A percentile compares a stretch with the other conserved stretches of the same genome.
Evolutionary conservation across 2,797 vertebrate genomes (phyloP).

Genomic region (Diplodus puntazzo): DNA sequence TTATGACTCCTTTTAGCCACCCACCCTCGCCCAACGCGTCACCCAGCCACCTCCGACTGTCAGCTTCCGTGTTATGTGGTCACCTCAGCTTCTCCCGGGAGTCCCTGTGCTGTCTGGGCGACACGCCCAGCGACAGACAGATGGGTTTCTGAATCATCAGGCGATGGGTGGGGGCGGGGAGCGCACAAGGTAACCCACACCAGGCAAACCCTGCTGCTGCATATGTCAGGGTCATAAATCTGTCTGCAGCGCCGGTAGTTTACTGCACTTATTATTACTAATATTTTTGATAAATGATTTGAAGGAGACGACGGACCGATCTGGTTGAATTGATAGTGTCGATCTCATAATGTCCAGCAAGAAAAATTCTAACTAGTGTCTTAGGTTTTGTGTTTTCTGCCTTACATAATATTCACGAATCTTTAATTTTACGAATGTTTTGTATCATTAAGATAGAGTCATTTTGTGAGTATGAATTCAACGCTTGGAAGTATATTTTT

Average conservation of each 20-base stretch:
- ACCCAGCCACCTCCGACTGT: neutral
- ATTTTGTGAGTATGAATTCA: too few relatives aligned
- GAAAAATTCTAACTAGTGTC: neutral
- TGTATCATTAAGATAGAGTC: neutral
- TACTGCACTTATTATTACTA: neutral
- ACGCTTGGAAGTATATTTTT: too few relatives aligned
- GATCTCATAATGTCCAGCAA: too few relatives aligned
- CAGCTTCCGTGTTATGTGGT: slow-evolving; percentile 30
- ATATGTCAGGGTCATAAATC: slow-evolving; percentile 45
- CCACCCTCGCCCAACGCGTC: slow-evolving; percentile 14
- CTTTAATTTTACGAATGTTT: neutral
- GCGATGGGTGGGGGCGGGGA: neutral
- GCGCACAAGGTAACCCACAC: slow-evolving; percentile 43
- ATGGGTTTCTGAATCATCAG: slow-evolving; percentile 30
- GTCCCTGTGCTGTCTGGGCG: neutral
- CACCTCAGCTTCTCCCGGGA: slow-evolving; percentile 34
- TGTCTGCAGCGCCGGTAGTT: neutral
- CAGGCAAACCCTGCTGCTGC: slow-evolving; percentile 20
- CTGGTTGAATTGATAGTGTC: neutral
- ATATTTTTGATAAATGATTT: slow-evolving; percentile 15
- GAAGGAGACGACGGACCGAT: neutral
- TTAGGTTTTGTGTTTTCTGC: neutral
- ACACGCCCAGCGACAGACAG: slow-evolving; percentile 31
- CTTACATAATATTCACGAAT: neutral
- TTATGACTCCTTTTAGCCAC: slow-evolving; percentile 14